Conservation (phyloP, 2,113 vertebrate genomes). For the Channa argus region DNA sequence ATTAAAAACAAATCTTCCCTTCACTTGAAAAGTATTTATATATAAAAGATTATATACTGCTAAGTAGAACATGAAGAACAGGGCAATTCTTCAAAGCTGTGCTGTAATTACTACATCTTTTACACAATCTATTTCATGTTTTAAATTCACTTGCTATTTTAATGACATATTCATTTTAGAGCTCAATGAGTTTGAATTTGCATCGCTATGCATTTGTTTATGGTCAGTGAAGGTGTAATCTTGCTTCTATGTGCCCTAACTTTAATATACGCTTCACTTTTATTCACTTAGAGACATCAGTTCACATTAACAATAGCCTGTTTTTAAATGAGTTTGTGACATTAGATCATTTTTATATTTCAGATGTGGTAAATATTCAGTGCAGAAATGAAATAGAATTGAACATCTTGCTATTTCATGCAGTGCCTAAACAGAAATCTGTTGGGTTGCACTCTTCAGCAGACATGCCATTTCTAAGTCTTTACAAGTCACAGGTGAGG, state of each 20-base stretch:
- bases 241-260: constrained; percentile 16
- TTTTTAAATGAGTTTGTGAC: not conserved
- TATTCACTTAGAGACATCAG: not conserved
- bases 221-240: constrained; percentile 34
- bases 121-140: constrained; percentile 34
- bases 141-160: constrained; percentile 48
- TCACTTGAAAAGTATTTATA: constrained; percentile 19
- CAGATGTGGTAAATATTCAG: constrained; percentile 8
- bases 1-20: not conserved
- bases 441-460: constrained; percentile 8
- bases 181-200: constrained; percentile 41
- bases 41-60: not conserved
- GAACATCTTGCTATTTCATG: not conserved
- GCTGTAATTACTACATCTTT: constrained; percentile 34
- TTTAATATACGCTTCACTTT: constrained; percentile 9
- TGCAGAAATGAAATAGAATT: not conserved
- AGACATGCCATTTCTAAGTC: constrained; percentile 55
- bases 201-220: constrained; percentile 29
- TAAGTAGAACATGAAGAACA: constrained; percentile 14
- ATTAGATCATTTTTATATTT: not conserved
- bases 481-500: constrained; percentile 75
- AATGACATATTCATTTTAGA: constrained; percentile 16
- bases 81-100: not conserved
- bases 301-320: not conserved
- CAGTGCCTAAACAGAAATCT: constrained; percentile 14